Evolutionary conservation across 2,113 vertebrate species (phyloP), one percentile per base, ranked within the genome.

Genomic region (Plecotus auritus): DNA sequence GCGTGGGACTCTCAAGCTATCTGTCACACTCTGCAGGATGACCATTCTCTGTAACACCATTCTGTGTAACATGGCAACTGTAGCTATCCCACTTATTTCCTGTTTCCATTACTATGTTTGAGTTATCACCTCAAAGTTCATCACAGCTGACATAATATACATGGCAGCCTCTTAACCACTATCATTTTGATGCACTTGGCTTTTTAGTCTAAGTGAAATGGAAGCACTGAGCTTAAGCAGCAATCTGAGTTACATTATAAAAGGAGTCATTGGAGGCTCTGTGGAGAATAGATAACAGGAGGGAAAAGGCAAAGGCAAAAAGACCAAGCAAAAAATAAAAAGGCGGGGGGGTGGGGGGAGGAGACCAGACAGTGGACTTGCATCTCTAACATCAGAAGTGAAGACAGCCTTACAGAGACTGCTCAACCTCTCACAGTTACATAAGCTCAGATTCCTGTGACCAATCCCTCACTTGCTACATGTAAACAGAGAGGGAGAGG

Each of bases 1-100:
- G 18, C 2, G 8, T 1, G 23, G 22, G 18, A 9, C 17, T 5
- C 54, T 16, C 12, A 13, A 16, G 35, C 4, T 1, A 28, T 13
- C 9, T 22, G 7, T 56, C 26, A 13, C 26, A 13, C 28, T 59
- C 23, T 28, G 20, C 9, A 61, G 23, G 67, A 51, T 17, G 9
- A 26, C 1, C 32, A 5, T 10, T 49, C 32, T 67, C 5, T 35
- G 9, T 2, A 7, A 54, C 13, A 28, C 14, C 37, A 1, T 28
- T 5, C 23, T 18, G 28, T 40, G 30, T 11, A 40, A 90, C 66
- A 7, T 10, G 23, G 8, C 6, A 49, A 23, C 26, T n/a, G 16
- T 35, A 17, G 7, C 16, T 17, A 4, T 9, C 66, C 16, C 32
- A 28, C 59, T 28, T 61, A 12, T 61, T 61, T 61, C 16, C 66